Evolutionary conservation across 2,888 invertebrate species (phyloP).

Genomic region (Diarsia rubi): DNA sequence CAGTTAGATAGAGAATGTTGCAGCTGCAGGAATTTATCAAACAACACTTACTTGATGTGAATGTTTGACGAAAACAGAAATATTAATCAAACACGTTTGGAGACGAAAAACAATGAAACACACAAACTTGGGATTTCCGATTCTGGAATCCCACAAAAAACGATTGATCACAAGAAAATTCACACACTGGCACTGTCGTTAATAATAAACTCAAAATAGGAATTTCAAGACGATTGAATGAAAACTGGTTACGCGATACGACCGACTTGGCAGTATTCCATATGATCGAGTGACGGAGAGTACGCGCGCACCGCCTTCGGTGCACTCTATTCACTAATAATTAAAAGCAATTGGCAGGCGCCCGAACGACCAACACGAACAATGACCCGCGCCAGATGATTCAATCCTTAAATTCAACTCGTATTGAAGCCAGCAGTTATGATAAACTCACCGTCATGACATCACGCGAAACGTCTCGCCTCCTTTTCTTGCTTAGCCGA

Average conservation of each 20-base stretch:
- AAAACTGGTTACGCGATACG: slow-evolving; percentile 71
- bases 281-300: slow-evolving; percentile 70
- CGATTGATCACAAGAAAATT: slow-evolving; percentile 23
- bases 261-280: slow-evolving; percentile 88
- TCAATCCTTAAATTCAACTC: slow-evolving; percentile 51
- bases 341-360: slow-evolving; percentile 79
- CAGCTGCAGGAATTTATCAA: slow-evolving; percentile 32
- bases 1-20: slow-evolving; percentile 15
- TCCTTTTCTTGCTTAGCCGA: slow-evolving; percentile 63
- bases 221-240: slow-evolving; percentile 63
- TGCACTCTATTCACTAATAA: slow-evolving; percentile 75
- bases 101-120: slow-evolving; percentile 15
- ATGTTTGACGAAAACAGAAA: slow-evolving; percentile 10
- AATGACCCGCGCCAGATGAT: slow-evolving; percentile 77
- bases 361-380: slow-evolving; percentile 74
- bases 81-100: slow-evolving; percentile 9
- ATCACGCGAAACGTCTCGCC: slow-evolving; percentile 72
- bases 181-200: slow-evolving; percentile 46
- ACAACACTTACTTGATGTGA: slow-evolving; percentile 45
- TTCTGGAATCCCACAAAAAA: slow-evolving; percentile 17
- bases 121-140: slow-evolving; percentile 4
- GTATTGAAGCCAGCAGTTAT: slow-evolving; percentile 49
- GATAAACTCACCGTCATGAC: slow-evolving; percentile 83
- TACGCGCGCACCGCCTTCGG: slow-evolving; percentile 69
- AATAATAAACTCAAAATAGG: slow-evolving; percentile 61